Conservation (phyloP, 2,888 invertebrate genomes). For the Xestia sexstrigata region DNA sequence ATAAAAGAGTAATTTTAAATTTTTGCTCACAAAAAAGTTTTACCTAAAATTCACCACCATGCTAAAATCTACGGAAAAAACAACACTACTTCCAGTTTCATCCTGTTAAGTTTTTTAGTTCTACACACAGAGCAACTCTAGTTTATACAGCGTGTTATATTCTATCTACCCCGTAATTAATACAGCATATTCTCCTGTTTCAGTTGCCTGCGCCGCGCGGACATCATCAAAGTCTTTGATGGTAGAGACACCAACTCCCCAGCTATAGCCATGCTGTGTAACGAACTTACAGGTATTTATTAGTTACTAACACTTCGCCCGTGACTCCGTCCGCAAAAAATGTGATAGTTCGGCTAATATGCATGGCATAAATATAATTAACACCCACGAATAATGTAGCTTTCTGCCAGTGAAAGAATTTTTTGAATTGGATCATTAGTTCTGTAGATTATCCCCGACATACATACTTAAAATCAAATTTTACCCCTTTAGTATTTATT, state of each 20-base stretch:
- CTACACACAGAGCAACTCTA: background rate
- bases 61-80: background rate
- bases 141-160: background rate
- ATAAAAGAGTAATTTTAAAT: too few relatives aligned
- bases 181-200: slow-evolving; percentile 73
- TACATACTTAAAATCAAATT: too few relatives aligned
- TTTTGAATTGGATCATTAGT: too few relatives aligned
- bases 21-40: too few relatives aligned
- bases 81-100: background rate
- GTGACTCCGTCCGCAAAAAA: too few relatives aligned
- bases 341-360: too few relatives aligned
- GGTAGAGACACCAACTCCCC: slow-evolving; percentile 94
- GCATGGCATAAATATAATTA: too few relatives aligned
- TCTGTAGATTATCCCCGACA: too few relatives aligned
- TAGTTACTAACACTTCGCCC: background rate
- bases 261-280: slow-evolving; percentile 95
- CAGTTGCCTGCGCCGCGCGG: slow-evolving; percentile 95
- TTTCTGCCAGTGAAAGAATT: too few relatives aligned
- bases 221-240: slow-evolving; percentile 96
- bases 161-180: slow-evolving; percentile 12
- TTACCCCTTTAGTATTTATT: too few relatives aligned
- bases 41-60: background rate
- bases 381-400: too few relatives aligned
- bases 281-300: slow-evolving; percentile 91
- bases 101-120: background rate